These are phyloP conservation scores for Dasysyrphus albostriatus DNA, from an alignment of 2,888 invertebrate species.

Conservation along the genomic window DNA sequence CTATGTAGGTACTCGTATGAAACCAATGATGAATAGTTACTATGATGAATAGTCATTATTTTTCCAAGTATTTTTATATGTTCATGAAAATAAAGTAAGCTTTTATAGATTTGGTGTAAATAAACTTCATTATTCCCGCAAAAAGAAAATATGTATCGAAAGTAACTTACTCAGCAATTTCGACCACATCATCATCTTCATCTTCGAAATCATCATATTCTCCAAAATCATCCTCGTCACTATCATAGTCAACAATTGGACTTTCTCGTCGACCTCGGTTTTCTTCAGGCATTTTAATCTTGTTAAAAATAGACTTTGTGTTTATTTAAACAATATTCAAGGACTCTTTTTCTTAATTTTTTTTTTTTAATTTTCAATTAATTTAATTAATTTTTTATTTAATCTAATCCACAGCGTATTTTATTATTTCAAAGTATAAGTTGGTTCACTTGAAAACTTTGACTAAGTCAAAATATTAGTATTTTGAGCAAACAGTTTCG, in stretches of 20 bases:
- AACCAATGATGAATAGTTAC: too few species aligned
- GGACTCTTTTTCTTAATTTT: not conserved
- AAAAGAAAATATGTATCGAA: not conserved
- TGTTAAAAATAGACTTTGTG: not conserved
- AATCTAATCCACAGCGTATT: not conserved
- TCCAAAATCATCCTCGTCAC: slow-evolving; percentile 81
- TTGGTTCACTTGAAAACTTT: not conserved
- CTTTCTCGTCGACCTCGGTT: slow-evolving; percentile 78
- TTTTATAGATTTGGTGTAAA: too few species aligned
- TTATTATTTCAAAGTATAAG: not conserved
- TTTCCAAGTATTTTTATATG: too few species aligned
- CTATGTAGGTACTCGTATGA: too few species aligned
- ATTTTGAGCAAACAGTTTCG: too few species aligned
- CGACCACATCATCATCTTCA: slow-evolving; percentile 78
- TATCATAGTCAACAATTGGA: slow-evolving; percentile 80
- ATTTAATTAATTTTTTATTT: slow-evolving; percentile 5
- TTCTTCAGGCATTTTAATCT: slow-evolving; percentile 62
- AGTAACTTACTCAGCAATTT: slow-evolving; percentile 79
- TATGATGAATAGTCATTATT: not conserved
- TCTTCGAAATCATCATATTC: slow-evolving; percentile 77
- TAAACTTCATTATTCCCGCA: too few species aligned
- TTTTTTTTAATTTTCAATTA: not conserved
- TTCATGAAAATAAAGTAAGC: too few species aligned
- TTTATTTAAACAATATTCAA: not conserved
- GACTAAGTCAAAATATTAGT: not conserved